Percentiles rank a stretch among this genome's conserved stretches.
These are phyloP conservation scores for Ecliptopera silaceata DNA, from an alignment of 2,888 invertebrate genomes.

Conservation along the genomic window DNA sequence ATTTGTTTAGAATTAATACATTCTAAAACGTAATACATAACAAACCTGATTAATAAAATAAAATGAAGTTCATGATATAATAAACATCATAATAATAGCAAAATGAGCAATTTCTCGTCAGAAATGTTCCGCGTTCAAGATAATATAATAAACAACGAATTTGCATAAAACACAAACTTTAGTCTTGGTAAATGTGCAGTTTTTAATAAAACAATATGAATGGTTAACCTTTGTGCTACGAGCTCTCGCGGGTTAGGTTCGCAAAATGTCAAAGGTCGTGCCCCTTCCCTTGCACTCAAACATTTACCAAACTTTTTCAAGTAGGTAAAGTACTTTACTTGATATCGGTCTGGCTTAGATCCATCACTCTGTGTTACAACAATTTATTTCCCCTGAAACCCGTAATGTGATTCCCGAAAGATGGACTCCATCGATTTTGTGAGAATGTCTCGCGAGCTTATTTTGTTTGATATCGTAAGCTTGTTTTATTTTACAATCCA, in stretches of 20 bases:
- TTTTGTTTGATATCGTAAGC: constrained; percentile 15
- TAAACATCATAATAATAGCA: too few relatives aligned
- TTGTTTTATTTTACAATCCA: constrained; percentile 23
- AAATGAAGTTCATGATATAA: too few relatives aligned
- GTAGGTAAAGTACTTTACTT: constrained; percentile 37
- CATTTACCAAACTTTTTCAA: constrained; percentile 45
- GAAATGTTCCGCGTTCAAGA: too few relatives aligned
- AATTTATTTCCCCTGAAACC: constrained; percentile 20
- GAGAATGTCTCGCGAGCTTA: not conserved
- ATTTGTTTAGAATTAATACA: too few relatives aligned
- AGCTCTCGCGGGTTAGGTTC: constrained; percentile 41
- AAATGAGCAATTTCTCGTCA: too few relatives aligned
- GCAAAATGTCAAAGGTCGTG: constrained; percentile 59
- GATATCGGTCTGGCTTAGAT: constrained; percentile 40
- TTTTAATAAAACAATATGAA: not conserved
- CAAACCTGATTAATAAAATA: too few relatives aligned
- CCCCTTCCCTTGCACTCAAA: constrained; percentile 45
- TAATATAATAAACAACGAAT: too few relatives aligned
- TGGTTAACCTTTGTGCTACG: constrained; percentile 36
- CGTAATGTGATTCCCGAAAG: constrained; percentile 26
- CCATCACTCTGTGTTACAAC: constrained; percentile 24
- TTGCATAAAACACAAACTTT: too few relatives aligned
- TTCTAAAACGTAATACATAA: too few relatives aligned
- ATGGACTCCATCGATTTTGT: constrained; percentile 17
- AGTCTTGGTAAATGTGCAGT: too few relatives aligned